A percentile compares a stretch with the other conserved stretches of the same genome.
Conservation (phyloP, 1,140 invertebrate genomes). For the Polyergus mexicanus region DNA sequence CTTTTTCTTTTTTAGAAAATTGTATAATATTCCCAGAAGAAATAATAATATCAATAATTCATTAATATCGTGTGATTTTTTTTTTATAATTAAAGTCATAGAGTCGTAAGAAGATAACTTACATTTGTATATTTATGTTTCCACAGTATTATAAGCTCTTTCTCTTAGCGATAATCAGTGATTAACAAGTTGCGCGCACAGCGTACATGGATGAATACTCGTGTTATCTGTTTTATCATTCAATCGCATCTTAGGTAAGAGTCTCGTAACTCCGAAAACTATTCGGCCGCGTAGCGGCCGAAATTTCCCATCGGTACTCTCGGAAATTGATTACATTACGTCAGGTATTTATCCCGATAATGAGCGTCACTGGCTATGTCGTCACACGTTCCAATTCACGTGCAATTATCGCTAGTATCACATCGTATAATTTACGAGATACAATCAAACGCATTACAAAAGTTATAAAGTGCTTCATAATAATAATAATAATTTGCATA, state of each 20-base stretch:
- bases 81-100: background rate
- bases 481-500: constrained; percentile 34
- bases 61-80: background rate
- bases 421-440: background rate
- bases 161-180: constrained; percentile 14
- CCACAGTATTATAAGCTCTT: background rate
- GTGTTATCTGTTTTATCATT: constrained; percentile 2
- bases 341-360: constrained; percentile 47
- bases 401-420: constrained; percentile 47
- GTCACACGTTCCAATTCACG: constrained; percentile 67
- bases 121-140: background rate
- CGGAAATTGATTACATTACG: constrained; percentile 21
- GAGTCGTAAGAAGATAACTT: background rate
- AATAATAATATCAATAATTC: background rate
- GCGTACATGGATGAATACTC: background rate
- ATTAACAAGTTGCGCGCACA: constrained; percentile 18
- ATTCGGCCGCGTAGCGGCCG: constrained; percentile 2
- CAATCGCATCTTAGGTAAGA: constrained; percentile 21
- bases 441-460: background rate
- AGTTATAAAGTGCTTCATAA: background rate
- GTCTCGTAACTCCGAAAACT: constrained; percentile 42
- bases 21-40: background rate
- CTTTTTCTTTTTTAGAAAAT: background rate
- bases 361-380: constrained; percentile 44
- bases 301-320: constrained; percentile 22